A percentile compares a stretch with the other conserved stretches of the same genome.
These are phyloP conservation scores for Daboia siamensis DNA, from an alignment of 2,113 vertebrate species.

Conservation along the genomic window DNA sequence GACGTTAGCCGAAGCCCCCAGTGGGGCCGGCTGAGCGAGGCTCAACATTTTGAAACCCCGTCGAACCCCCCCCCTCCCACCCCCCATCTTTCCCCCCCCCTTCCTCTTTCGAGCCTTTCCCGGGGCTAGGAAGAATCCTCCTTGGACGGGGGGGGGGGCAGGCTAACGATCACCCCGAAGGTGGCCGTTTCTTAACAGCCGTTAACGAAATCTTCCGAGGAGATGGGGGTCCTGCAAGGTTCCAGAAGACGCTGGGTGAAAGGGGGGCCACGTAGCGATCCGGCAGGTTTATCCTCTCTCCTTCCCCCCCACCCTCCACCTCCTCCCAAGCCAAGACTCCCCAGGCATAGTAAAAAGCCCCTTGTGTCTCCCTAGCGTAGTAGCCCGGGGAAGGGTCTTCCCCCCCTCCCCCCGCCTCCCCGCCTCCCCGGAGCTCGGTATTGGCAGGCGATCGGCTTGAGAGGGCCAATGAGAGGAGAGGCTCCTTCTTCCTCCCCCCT, in stretches of 20 bases:
- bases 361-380: neutral
- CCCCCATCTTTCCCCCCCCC: neutral
- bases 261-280: neutral
- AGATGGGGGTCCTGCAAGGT: neutral
- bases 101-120: neutral
- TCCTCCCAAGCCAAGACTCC: neutral
- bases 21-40: neutral
- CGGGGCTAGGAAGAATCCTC: neutral
- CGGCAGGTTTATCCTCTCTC: neutral
- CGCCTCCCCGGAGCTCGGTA: neutral
- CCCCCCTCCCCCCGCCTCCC: neutral
- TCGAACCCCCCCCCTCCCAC: too few relatives aligned
- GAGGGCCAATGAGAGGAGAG: constrained; percentile 12
- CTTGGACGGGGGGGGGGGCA: too few relatives aligned
- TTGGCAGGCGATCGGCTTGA: neutral
- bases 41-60: neutral
- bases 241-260: neutral
- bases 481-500: neutral
- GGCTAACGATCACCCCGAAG: neutral
- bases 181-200: neutral
- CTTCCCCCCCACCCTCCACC: neutral
- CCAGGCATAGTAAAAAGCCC: neutral
- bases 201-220: neutral
- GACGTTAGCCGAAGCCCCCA: too few relatives aligned
- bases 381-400: neutral